Base-by-base conservation (phyloP, 2,113 vertebrate genomes). In the Ia io region DNA sequence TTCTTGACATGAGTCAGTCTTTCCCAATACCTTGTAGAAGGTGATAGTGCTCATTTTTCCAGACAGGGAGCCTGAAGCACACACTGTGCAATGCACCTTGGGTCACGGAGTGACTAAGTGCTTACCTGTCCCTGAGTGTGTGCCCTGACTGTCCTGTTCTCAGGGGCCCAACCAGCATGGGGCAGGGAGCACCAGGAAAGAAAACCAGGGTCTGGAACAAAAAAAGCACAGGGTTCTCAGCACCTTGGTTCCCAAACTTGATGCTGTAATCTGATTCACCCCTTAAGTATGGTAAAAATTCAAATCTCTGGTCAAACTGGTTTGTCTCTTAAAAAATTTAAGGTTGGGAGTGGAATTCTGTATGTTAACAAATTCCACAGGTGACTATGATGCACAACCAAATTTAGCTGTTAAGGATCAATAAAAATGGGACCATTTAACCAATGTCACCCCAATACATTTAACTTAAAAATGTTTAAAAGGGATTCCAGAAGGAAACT, bases 1-100 rank as follows among this genome's bases (percentile, higher is more conserved):
- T 95, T 96, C 95, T 53, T 53, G 42, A 2, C 9, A 0, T 97
- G 97, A 97, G 84, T 97, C 96, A 96, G 63, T 63, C 22, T 71
- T 95, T 93, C 87, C 80, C 18, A 77, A 51, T 69, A 63, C 28
- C 17, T 69, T 11, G 8, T 17, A 23, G 61, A 25, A 70, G 56
- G 80, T 16, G 11, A 79, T 23, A 73, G 51, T 69, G 82, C 84
- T 61, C 79, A 14, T 51, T 67, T 76, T 59, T 90, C 13, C 69
- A 65, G 84, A 73, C 42, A 42, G 65, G 56, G 14, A 84, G 44
- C 59, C 84, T 37, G 91, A 35, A 40, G 89, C 7, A 2, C 20
- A 51, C 1, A 0, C n/a, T 30, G 79, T 59, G 47, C 42, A 7
- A 32, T 61, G 71, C 71, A 25, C 35, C 23, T 1, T 2, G 79